Evolutionary conservation across 2,797 vertebrate species (phyloP).

Genomic region (Cossypha polioptera): DNA sequence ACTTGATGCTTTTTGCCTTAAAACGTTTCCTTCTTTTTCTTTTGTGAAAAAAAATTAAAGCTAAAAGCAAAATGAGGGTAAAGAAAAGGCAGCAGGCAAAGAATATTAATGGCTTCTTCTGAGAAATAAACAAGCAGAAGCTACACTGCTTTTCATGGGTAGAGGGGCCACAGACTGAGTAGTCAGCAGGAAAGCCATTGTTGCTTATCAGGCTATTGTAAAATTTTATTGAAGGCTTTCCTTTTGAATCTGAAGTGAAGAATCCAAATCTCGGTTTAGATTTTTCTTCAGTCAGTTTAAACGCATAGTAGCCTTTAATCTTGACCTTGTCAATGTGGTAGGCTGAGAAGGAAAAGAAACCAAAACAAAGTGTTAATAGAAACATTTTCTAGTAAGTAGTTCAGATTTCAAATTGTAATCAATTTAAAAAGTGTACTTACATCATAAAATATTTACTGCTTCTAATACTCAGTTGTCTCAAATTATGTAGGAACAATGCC

Average conservation of each 20-base stretch:
- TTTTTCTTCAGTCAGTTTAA: slow-evolving; percentile 90
- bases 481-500: background rate
- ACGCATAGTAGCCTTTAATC: slow-evolving; percentile 90
- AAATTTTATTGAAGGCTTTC: slow-evolving; percentile 83
- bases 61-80: slow-evolving; percentile 76
- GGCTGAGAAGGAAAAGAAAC: slow-evolving; percentile 71
- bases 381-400: background rate
- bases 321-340: slow-evolving; percentile 84
- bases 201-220: slow-evolving; percentile 83
- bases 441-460: background rate
- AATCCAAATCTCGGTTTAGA: slow-evolving; percentile 85
- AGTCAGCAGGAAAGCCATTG: slow-evolving; percentile 77
- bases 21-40: slow-evolving; percentile 76
- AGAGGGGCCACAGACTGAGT: slow-evolving; percentile 54
- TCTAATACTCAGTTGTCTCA: background rate
- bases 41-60: slow-evolving; percentile 75
- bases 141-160: slow-evolving; percentile 62
- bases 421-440: background rate
- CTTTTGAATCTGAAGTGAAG: slow-evolving; percentile 85
- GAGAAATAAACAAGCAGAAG: slow-evolving; percentile 75
- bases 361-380: background rate
- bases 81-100: slow-evolving; percentile 83
- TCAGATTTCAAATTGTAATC: background rate
- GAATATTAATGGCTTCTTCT: slow-evolving; percentile 86
- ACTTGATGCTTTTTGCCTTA: slow-evolving; percentile 60